A percentile compares a stretch with the other conserved stretches of the same genome.
phyloP scores from a whole-genome alignment of 2,113 vertebrate species.

The Dasyprocta punctata region DNA sequence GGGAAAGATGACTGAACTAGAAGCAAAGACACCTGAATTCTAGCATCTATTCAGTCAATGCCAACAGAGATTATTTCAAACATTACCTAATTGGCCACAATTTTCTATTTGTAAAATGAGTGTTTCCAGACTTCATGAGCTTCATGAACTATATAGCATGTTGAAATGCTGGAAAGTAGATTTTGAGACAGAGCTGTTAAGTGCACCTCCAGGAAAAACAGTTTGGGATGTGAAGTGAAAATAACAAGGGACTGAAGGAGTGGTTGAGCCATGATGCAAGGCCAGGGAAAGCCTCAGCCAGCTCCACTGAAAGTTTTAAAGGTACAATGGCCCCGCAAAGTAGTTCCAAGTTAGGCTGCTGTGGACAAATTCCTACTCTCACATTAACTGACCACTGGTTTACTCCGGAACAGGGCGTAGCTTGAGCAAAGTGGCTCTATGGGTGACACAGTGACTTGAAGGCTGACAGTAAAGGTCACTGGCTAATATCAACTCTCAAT shows the following conservation, averaged over 20 bases:
- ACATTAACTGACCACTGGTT: background rate
- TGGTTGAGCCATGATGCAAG: background rate
- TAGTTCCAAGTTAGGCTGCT: background rate
- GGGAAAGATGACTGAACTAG: background rate
- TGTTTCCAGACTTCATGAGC: background rate
- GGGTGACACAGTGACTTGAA: background rate
- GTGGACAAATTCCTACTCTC: background rate
- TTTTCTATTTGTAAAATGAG: background rate
- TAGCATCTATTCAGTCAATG: background rate
- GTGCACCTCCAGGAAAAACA: background rate
- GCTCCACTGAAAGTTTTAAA: background rate
- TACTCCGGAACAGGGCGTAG: background rate
- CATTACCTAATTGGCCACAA: background rate
- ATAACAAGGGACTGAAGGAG: background rate
- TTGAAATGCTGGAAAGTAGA: background rate
- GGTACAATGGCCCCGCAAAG: background rate
- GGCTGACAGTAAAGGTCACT: background rate
- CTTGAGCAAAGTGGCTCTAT: background rate
- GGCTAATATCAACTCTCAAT: background rate
- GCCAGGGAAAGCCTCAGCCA: fast-evolving
- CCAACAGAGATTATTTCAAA: background rate
- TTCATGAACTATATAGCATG: background rate
- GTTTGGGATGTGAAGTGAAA: background rate
- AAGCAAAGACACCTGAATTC: background rate
- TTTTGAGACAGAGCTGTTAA: background rate